Conservation (phyloP, 2,113 vertebrate species). For the Semicossyphus pulcher region DNA sequence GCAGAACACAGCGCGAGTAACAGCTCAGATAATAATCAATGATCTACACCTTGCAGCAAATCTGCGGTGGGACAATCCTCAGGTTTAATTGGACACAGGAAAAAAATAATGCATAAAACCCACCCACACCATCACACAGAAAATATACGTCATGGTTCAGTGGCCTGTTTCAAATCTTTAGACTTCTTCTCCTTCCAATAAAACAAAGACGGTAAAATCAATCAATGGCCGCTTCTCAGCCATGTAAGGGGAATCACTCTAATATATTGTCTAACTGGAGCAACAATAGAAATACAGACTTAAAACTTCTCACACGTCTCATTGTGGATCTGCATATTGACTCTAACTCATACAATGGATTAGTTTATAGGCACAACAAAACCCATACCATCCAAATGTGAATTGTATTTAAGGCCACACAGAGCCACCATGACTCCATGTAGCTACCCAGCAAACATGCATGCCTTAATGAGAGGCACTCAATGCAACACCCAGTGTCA, state of each 20-base stretch:
- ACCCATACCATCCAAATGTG: slow-evolving; percentile 19
- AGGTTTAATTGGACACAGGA: slow-evolving; percentile 30
- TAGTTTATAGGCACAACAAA: slow-evolving; percentile 20
- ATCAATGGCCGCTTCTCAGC: not conserved
- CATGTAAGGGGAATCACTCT: not conserved
- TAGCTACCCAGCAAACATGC: slow-evolving; percentile 27
- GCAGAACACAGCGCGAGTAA: slow-evolving; percentile 54
- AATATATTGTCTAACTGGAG: slow-evolving; percentile 9
- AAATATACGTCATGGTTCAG: not conserved
- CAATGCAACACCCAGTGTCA: slow-evolving; percentile 58
- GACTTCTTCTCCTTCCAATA: not conserved
- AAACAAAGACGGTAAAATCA: not conserved
- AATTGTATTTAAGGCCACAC: slow-evolving; percentile 43
- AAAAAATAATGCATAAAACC: not conserved
- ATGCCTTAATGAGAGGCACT: slow-evolving; percentile 28
- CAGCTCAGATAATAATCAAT: slow-evolving; percentile 69
- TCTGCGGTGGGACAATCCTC: slow-evolving; percentile 38
- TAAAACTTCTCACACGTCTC: not conserved
- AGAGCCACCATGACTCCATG: not conserved
- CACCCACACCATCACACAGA: slow-evolving; percentile 3
- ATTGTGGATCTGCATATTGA: not conserved
- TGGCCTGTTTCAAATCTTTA: slow-evolving; percentile 11
- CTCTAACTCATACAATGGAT: not conserved
- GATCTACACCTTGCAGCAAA: slow-evolving; percentile 56
- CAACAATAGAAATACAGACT: not conserved